Evolutionary conservation across 64 coral and sea anemone species (phyloP).

Genomic region (Hydrozoanthus tunicans): DNA sequence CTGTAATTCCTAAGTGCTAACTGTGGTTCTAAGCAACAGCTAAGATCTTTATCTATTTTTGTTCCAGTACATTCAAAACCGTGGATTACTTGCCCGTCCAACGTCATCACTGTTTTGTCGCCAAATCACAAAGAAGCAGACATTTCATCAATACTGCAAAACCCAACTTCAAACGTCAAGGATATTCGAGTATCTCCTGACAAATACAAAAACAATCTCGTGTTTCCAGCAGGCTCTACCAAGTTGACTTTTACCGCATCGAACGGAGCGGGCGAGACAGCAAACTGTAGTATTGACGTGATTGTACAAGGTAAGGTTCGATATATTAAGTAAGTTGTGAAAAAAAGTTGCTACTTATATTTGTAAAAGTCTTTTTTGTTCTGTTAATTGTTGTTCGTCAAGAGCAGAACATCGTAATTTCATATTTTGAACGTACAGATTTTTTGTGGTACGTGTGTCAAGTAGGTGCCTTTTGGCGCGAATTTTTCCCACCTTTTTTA

Average conservation of each 20-base stretch:
- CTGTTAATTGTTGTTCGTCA: no score
- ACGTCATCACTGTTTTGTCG: constrained; percentile 38
- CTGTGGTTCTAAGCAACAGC: no score
- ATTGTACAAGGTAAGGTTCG: constrained; percentile 63
- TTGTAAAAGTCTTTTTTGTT: no score
- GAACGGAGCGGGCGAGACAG: constrained; percentile 64
- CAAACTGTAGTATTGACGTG: constrained; percentile 61
- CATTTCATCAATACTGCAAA: constrained; percentile 34
- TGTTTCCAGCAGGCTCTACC: constrained; percentile 74
- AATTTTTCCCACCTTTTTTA: no score
- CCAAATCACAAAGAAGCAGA: constrained; percentile 48
- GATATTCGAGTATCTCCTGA: constrained; percentile 63
- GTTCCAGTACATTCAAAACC: constrained; percentile 64
- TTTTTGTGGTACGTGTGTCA: no score
- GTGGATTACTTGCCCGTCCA: constrained; percentile 77
- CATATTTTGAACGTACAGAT: no score
- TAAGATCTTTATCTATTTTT: neutral
- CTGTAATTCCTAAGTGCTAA: no score
- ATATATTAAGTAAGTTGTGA: no score
- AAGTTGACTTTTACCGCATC: constrained; percentile 61
- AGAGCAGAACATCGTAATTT: no score
- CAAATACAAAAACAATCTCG: constrained; percentile 58
- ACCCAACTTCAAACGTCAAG: constrained; percentile 53
- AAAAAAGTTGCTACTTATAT: no score
- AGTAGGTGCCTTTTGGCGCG: no score